These are phyloP conservation scores for Lysandra bellargus DNA, from an alignment of 2,888 invertebrate genomes.

Conservation along the genomic window DNA sequence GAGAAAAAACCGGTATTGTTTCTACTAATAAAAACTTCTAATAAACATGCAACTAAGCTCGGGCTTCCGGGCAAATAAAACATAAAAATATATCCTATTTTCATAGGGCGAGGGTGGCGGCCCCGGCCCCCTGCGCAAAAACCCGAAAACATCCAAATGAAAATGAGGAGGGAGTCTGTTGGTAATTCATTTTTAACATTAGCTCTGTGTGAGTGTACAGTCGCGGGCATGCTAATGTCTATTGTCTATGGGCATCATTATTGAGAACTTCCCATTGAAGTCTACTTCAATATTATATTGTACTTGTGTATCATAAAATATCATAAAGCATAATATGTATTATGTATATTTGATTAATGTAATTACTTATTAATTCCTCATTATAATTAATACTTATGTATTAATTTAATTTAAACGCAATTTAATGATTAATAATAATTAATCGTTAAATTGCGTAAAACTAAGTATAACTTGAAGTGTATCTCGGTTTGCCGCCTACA, in stretches of 20 bases:
- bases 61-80: conserved; percentile 80
- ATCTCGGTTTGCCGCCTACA: background rate
- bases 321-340: too few species aligned
- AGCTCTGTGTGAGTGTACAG: conserved; percentile 78
- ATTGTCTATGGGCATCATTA: conserved; percentile 33
- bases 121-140: conserved; percentile 74
- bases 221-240: conserved; percentile 49
- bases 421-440: background rate
- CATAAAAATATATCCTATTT: conserved; percentile 82
- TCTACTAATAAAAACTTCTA: conserved; percentile 80
- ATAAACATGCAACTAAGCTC: conserved; percentile 81
- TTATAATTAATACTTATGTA: background rate
- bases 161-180: conserved; percentile 78
- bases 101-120: conserved; percentile 74
- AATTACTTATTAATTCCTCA: background rate
- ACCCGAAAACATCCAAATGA: conserved; percentile 82
- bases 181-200: conserved; percentile 81
- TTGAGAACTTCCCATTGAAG: background rate
- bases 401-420: too few species aligned
- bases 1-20: conserved; percentile 58
- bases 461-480: background rate
- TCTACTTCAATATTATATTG: background rate
- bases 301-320: too few species aligned
- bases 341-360: too few species aligned
- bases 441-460: background rate